A percentile compares a stretch with the other conserved stretches of the same genome.
Conservation (phyloP, 2,888 invertebrate species). For the Mythimna vitellina region DNA sequence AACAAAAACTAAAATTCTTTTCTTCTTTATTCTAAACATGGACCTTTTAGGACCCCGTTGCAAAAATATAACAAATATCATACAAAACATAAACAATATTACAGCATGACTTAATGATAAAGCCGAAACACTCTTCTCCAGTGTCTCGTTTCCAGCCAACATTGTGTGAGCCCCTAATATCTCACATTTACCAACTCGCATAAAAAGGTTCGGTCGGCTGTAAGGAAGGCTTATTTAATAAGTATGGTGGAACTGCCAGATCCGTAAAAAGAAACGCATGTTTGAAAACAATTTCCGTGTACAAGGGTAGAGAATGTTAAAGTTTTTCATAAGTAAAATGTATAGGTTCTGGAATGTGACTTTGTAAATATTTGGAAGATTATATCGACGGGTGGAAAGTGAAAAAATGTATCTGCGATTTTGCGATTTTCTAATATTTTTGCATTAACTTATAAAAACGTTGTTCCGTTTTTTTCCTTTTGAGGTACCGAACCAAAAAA, state of each 20-base stretch:
- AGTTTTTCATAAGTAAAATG: conserved; percentile 46
- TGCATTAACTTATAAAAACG: too few relatives aligned
- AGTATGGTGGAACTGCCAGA: conserved; percentile 50
- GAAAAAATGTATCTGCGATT: too few relatives aligned
- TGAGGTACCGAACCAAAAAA: too few relatives aligned
- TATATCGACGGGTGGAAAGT: too few relatives aligned
- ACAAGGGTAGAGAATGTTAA: conserved; percentile 23
- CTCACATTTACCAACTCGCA: conserved; percentile 54
- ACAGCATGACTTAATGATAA: conserved; percentile 36
- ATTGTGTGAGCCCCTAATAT: conserved; percentile 47
- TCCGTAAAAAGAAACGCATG: conserved; percentile 58
- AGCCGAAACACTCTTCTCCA: conserved; percentile 28
- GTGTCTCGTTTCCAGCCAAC: conserved; percentile 21
- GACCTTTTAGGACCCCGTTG: not conserved
- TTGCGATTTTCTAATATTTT: too few relatives aligned
- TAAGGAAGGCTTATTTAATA: conserved; percentile 60
- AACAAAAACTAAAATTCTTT: too few relatives aligned
- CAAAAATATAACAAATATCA: not conserved
- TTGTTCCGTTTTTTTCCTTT: too few relatives aligned
- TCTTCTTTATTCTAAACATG: not conserved
- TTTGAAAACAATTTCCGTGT: conserved; percentile 55
- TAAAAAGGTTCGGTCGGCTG: conserved; percentile 52
- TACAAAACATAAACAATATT: conserved; percentile 21
- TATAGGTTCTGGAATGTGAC: not conserved
- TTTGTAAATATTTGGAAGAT: conserved; percentile 1